Evolutionary conservation across 2,888 invertebrate species (phyloP).

Genomic region (Pyrrhosoma nymphula): DNA sequence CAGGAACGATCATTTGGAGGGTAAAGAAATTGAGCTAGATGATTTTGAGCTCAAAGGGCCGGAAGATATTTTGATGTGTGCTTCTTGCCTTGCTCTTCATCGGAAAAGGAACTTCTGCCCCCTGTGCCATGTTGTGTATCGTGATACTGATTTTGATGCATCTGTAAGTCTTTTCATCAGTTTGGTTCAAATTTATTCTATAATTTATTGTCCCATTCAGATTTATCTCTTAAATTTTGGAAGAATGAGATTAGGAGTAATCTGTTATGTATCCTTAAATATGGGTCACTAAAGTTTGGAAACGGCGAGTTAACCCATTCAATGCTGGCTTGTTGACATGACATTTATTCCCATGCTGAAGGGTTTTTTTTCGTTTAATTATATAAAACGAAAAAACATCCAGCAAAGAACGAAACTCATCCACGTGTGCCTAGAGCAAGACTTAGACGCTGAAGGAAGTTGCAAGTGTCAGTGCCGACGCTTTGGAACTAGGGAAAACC

Average conservation of each 20-base stretch:
- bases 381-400: too few species aligned
- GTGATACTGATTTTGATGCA: slow-evolving; percentile 93
- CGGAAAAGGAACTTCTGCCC: slow-evolving; percentile 96
- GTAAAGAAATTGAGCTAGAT: not conserved
- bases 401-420: too few species aligned
- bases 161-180: slow-evolving; percentile 80
- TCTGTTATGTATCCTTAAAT: not conserved
- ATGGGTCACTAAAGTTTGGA: too few species aligned
- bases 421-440: too few species aligned
- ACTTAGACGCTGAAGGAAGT: too few species aligned
- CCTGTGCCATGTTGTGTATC: slow-evolving; percentile 93
- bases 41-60: not conserved
- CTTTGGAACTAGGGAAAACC: too few species aligned
- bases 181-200: not conserved
- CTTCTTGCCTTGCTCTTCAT: slow-evolving; percentile 90
- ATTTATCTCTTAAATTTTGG: slow-evolving; percentile 71
- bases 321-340: too few species aligned
- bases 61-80: slow-evolving; percentile 89
- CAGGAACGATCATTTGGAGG: not conserved
- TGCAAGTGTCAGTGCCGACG: too few species aligned
- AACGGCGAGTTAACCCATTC: too few species aligned
- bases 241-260: not conserved
- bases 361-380: too few species aligned
- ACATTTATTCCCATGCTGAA: too few species aligned
- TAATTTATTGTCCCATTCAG: slow-evolving; percentile 71